Base-by-base conservation (phyloP, 1,140 invertebrate genomes). In the Saccostrea cuccullata region DNA sequence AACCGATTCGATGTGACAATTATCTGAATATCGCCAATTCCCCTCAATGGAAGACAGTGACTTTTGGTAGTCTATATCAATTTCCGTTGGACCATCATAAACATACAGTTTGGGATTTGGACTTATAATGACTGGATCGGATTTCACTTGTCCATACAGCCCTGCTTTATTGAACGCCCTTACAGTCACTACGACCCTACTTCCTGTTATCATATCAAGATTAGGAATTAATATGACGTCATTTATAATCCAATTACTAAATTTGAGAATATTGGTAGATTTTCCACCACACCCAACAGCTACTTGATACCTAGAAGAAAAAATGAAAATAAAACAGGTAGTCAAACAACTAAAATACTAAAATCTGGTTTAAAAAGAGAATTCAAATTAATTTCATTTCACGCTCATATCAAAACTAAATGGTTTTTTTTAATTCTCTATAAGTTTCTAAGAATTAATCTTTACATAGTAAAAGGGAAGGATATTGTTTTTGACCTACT, bases 1-100 rank as follows among this genome's bases (percentile, higher is more conserved):
- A 6, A 84, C 88, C 23, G 36, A 84, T 30, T 82, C 23, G 0
- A 91, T 86, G 1, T 86, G 89, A 83, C 91, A 91, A 12, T 84
- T 56, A 70, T 90, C 89, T 9, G 90, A 90, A 86, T 86, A 89
- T 15, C 15, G 20, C 90, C 90, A 91, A 17, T 58, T 58, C 15
- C 86, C 86, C 13, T 83, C 23, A 73, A 73, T n/a, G 89, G 82
- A 12, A 82, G 67, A 67, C 86, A 83, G 55, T 4, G 77, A 40
- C 5, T 40, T 87, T 20, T 87, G 86, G 8, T 58, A 82, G 20
- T 87, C 86, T n/a, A 55, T 83, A 30, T 87, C 86, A 89, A 3
- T 30, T n/a, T 15, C 17, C 1, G 0, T 47, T 23, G 30, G 6
- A 40, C 86, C 86, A 40, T 87, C 86, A 15, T 60, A 47, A 47